These are phyloP conservation scores for Zaprionus davidi DNA, from an alignment of 1,140 invertebrate genomes.

Conservation along the genomic window DNA sequence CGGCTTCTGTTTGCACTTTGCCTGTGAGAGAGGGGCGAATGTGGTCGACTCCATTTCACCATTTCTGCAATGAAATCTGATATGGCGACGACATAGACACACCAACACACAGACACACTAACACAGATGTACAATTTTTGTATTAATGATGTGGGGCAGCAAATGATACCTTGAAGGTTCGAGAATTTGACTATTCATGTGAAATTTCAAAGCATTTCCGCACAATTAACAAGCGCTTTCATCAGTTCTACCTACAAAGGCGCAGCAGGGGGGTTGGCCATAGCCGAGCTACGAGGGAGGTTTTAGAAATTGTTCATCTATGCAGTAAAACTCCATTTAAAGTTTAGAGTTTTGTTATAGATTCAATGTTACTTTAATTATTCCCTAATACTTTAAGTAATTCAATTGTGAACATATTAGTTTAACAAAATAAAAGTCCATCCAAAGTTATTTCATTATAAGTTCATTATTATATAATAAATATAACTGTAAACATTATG, in stretches of 20 bases:
- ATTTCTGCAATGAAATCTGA: conserved; percentile 22
- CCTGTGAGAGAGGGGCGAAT: neutral
- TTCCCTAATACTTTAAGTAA: no score
- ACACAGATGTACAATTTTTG: conserved; percentile 1
- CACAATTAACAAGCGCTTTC: conserved; percentile 15
- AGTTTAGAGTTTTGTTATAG: no score
- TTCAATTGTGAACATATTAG: no score
- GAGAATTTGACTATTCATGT: conserved; percentile 30
- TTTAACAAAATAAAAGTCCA: no score
- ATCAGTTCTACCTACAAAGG: neutral
- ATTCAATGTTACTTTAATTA: no score
- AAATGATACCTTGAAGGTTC: conserved; percentile 35
- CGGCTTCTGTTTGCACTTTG: conserved; percentile 22
- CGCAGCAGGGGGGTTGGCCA: neutral
- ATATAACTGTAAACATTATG: no score
- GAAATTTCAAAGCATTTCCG: conserved; percentile 13
- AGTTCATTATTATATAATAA: no score
- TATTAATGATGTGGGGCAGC: neutral
- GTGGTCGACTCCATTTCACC: neutral
- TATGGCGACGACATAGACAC: neutral
- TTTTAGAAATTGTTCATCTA: neutral
- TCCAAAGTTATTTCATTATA: no score
- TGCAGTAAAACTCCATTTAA: neutral
- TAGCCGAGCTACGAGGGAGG: neutral
- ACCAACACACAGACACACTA: neutral